A percentile compares a stretch with the other conserved stretches of the same genome.
Evolutionary conservation across 2,113 vertebrate genomes (phyloP).

Genomic region (Bagarius yarrelli): DNA sequence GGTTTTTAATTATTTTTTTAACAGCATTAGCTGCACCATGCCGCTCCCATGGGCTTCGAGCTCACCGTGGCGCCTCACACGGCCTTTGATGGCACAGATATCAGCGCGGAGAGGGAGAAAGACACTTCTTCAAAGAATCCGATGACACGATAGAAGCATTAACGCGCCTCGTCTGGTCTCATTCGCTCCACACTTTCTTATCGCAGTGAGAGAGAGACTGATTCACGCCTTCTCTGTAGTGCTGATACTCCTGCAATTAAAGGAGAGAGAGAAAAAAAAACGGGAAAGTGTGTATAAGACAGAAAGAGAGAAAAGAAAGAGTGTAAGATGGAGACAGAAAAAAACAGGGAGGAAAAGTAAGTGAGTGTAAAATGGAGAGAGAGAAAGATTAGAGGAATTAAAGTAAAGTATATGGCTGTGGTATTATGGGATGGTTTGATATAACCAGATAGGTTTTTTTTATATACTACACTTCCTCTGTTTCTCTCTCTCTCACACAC

Average conservation of each 20-base stretch:
- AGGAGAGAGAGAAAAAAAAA: constrained; percentile 48
- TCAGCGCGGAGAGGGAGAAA: constrained; percentile 52
- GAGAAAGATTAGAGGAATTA: constrained; percentile 44
- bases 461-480: neutral
- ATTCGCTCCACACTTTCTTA: constrained; percentile 55
- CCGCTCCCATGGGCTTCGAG: constrained; percentile 42
- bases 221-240: constrained; percentile 34
- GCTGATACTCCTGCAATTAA: constrained; percentile 51
- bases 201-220: constrained; percentile 54
- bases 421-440: constrained; percentile 43
- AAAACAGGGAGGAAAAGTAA: too few relatives aligned
- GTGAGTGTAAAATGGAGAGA: neutral
- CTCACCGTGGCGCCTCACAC: constrained; percentile 53
- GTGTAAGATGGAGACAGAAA: constrained; percentile 9
- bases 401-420: constrained; percentile 28
- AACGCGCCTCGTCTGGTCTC: constrained; percentile 55
- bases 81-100: constrained; percentile 73
- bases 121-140: constrained; percentile 71
- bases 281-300: too few relatives aligned
- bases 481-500: constrained; percentile 23
- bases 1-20: constrained; percentile 45
- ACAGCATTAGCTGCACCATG: constrained; percentile 9
- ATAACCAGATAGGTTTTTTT: constrained; percentile 27
- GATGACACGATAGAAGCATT: constrained; percentile 71
- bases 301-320: neutral